Base-by-base conservation (phyloP, 2,888 invertebrate species). In the Pyrocoelia pectoralis region DNA sequence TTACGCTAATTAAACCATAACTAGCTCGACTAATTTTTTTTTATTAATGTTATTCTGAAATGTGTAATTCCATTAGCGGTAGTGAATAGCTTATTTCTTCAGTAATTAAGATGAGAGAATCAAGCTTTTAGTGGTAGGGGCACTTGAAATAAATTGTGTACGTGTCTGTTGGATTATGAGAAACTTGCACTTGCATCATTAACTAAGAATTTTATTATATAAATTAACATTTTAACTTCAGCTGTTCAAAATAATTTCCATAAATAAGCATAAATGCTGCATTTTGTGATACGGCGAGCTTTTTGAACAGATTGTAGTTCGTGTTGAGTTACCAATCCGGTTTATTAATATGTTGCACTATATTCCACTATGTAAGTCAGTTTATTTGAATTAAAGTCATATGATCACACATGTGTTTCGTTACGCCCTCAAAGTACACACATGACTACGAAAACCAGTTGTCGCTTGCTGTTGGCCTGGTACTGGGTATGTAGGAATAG, bases 401-500 rank as follows among this genome's bases (percentile, higher is more conserved):
- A 60, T 66, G 70, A 61, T 56, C 55, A 52, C n/a, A 24, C 59
- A 68, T 67, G 62, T 68, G 61, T 63, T 61, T 55, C 61, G 69
- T 61, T 69, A 70, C 66, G 68, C 69, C 71, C 67, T 69, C 68
- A 60, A 63, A 57, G 65, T 63, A 63, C 68, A 65, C 65, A 66
- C 66, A 65, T 56, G 64, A 56, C 19, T 33, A 40, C 29, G 49
- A 18, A 17, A 17, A 58, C 55, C 64, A 43, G 46, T 50, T 56
- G 46, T 17, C n/a, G 0, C 14, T 17, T 60, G 52, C 59, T 64
- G 64, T 51, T 46, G 29, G 52, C 81, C 80, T 81, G 77, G 51
- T 78, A 74, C 60, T 58, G 73, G 72, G 80, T 81, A 81, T 77
- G 80, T 80, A 81, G 76, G 73, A 76, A 77, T 77, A 78, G 80